Conservation (phyloP, 2,888 invertebrate genomes). For the Ophonus ardosiacus region DNA sequence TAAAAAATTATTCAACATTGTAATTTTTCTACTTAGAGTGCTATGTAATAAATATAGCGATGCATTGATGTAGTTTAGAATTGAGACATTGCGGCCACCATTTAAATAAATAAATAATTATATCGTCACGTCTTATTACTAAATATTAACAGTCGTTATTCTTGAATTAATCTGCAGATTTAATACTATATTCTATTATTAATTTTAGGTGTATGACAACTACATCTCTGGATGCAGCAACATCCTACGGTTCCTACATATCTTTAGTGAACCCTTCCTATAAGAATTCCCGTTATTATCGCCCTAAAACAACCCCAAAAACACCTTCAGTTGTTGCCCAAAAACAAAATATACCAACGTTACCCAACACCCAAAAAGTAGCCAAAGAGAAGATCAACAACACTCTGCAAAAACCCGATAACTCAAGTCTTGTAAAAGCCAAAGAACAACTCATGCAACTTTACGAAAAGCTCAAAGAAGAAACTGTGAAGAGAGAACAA, state of each 20-base stretch:
- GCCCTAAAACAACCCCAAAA: neutral
- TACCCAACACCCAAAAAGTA: slow-evolving; percentile 59
- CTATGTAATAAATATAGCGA: no score
- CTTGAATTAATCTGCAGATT: no score
- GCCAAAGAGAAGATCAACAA: slow-evolving; percentile 55
- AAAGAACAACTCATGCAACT: slow-evolving; percentile 70
- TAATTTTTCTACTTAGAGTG: no score
- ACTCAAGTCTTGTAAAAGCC: slow-evolving; percentile 35
- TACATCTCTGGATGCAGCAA: slow-evolving; percentile 64
- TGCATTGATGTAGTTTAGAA: no score
- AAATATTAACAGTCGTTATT: no score
- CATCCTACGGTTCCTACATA: slow-evolving; percentile 44
- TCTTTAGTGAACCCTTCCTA: slow-evolving; percentile 60
- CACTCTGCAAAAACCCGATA: slow-evolving; percentile 11
- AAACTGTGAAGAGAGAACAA: slow-evolving; percentile 80
- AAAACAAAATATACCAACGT: neutral
- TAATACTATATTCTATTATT: no score
- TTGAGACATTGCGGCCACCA: no score
- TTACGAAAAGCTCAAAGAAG: slow-evolving; percentile 80
- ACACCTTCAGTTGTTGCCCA: neutral
- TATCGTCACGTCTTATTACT: no score
- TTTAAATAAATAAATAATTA: no score
- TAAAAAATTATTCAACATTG: no score
- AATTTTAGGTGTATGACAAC: slow-evolving; percentile 59
- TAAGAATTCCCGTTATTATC: slow-evolving; percentile 66